Base-by-base conservation (phyloP, 2,888 invertebrate species). In the Scaptomyza flava region DNA sequence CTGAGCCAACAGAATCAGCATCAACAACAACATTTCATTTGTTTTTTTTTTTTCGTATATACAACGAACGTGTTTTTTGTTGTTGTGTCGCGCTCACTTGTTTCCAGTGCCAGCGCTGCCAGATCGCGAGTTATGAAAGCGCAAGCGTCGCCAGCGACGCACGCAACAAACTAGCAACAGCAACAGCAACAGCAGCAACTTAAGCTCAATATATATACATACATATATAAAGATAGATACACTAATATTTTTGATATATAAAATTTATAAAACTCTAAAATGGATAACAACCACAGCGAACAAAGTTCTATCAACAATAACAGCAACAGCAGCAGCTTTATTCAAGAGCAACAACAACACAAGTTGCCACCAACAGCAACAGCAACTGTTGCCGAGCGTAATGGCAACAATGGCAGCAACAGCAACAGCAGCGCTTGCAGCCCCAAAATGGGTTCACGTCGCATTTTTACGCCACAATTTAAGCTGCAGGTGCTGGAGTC, bases 401-500 rank as follows among this genome's bases (percentile, higher is more conserved):
- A 34, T 62, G 53, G 38, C 68, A 57, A 1, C 67, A 51, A 14
- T 50, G 34, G 6, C 50, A 45, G 17, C 69, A 52, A 6, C 53
- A 56, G 23, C 59, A 60, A 31, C 66, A 66, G 62, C 47, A 74
- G 63, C 60, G 83, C 68, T 9, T 83, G 81, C 71, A 91, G 89
- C 66, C 89, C 91, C 48, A 92, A 93, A 84, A 95, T 96, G 93
- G 97, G 97, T 68, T 96, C 96, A 79, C 94, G 97, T 77, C 95
- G 97, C 76, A 97, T 97, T 90, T 97, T 97, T 92, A 95, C 97
- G 90, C 96, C 97, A 83, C 95, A 96, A 92, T 97, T 97, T 92
- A 97, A 97, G 92, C 93, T 97, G 78, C 96, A 96, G 93, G 97
- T 97, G 81, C 93, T 97, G 77, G 96, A 97, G 91, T 97, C 97